Percentiles rank a stretch among this genome's conserved stretches.
Conservation (phyloP, 2,797 vertebrate genomes). For the Bradypodion ventrale region DNA sequence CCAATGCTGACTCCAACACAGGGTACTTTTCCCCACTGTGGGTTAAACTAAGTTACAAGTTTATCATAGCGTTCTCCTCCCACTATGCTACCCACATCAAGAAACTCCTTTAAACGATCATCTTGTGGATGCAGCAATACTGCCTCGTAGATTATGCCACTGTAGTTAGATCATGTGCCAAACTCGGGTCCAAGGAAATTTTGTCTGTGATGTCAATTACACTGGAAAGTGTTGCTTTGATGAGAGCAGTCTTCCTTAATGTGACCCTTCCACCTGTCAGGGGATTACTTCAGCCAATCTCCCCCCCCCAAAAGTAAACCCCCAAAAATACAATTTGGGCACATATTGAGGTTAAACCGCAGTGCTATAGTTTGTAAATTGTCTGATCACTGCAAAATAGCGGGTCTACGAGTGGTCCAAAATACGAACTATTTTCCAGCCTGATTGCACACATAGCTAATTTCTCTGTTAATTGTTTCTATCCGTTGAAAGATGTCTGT, state of each 20-base stretch:
- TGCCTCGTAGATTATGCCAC: constrained; percentile 91
- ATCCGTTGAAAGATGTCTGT: background rate
- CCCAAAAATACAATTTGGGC: no score
- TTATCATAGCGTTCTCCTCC: constrained; percentile 93
- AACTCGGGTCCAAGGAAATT: constrained; percentile 90
- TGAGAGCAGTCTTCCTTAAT: no score
- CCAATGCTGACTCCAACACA: constrained; percentile 96
- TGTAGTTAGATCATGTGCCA: constrained; percentile 93
- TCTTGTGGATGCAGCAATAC: constrained; percentile 80
- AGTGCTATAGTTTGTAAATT: no score
- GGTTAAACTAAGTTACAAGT: constrained; percentile 94
- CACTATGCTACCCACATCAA: constrained; percentile 87
- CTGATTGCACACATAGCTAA: no score
- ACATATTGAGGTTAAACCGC: no score
- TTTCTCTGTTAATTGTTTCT: background rate
- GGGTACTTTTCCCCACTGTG: constrained; percentile 89
- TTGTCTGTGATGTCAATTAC: constrained; percentile 60
- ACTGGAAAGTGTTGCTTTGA: no score
- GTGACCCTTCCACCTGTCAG: no score
- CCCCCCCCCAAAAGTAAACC: no score
- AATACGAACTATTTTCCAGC: no score
- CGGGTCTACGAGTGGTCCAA: no score
- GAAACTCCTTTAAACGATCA: constrained; percentile 67
- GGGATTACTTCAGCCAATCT: no score
- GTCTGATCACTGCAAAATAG: no score